Evolutionary conservation across 1,140 invertebrate genomes (phyloP), one percentile per base, ranked within the genome.

Genomic region (Antheraea pernyi): DNA sequence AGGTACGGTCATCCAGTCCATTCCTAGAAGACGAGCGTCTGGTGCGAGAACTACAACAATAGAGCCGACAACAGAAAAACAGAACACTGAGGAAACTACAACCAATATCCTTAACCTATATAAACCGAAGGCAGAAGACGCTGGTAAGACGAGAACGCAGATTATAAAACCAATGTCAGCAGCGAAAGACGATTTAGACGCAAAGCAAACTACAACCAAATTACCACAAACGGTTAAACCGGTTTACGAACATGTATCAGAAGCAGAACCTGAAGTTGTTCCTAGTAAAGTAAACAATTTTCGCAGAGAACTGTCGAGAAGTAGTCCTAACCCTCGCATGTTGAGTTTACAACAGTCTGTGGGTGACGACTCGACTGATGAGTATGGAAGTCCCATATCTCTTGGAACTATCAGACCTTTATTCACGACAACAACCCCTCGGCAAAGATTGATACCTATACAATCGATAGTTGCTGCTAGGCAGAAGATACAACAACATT

Each of bases 371-470:
- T 93, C 94, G 11, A 93, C 93, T 6, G 95, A 95, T 74, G 93
- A 95, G 9, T 95, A 96, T 73, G 94, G 94, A 42, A 94, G 94
- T 65, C 94, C 95, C 30, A 78, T 95, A 22, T 94, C 94, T 3
- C 88, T 93, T 36, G 93, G 93, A 59, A 94, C 95, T 42, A 92
- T 94, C 13, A 83, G 95, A 59, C 95, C 95, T 16, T 83, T 96
- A 13, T 95, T 96, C 74, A 96, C 95, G 3, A 96, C 95, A 0
- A 94, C 93, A 9, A 93, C 89, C 3, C 85, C 82, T 78, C 73
- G 83, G 87, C 82, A 93, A 73, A 70, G 93, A 92, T 42, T 94
- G 74, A 71, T 92, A 46, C 88, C 90, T 7, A 78, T 93, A 63
- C 89, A 92, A 61, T 87, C 89, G 16, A 75, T 92, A 62, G 74